Base-by-base conservation (phyloP, 2,113 vertebrate species). In the Oenanthe melanoleuca region DNA sequence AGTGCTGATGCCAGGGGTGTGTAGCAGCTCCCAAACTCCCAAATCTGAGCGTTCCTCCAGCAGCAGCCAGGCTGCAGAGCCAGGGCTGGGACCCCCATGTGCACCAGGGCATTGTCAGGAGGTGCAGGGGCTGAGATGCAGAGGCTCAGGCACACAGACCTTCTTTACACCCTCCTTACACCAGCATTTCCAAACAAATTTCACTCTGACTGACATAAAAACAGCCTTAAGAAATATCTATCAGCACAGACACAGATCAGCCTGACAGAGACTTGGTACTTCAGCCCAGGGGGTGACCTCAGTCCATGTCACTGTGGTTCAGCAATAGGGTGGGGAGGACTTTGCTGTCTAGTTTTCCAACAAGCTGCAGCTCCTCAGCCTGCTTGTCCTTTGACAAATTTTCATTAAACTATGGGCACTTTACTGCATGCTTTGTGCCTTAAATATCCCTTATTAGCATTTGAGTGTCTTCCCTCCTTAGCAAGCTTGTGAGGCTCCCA, bases 401-500 rank as follows among this genome's bases (percentile, higher is more conserved):
- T 88, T 95, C 82, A 86, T 90, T 93, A 90, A 59, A 63, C 63
- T 45, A 44, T 18, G n/a, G 87, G 78, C 57, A 56, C 63, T 97
- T 96, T 77, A 86, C 67, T 83, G 82, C 89, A 94, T 80, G 93
- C 93, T 80, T 90, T 83, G 88, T 88, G 75, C 82, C 85, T 96
- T 97, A 96, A 97, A 96, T 93, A 96, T 89, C 89, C 87, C 89
- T 86, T 89, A 96, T 96, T 97, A 94, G 85, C 92, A 86, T 94
- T 86, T 83, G 88, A 96, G 89, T 73, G 94, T 88, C 90, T 78
- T 93, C 64, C 50, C 87, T 96, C 89, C 88, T 88, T 61, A 61
- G 85, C 69, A 95, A 88, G 86, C 94, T 92, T 78, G 82, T 80
- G 85, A 92, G 80, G 80, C 80, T 89, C 83, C 85, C 92, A 93